A percentile compares a stretch with the other conserved stretches of the same genome.
Conservation (phyloP, 2,113 vertebrate species). For the Rynchops niger region DNA sequence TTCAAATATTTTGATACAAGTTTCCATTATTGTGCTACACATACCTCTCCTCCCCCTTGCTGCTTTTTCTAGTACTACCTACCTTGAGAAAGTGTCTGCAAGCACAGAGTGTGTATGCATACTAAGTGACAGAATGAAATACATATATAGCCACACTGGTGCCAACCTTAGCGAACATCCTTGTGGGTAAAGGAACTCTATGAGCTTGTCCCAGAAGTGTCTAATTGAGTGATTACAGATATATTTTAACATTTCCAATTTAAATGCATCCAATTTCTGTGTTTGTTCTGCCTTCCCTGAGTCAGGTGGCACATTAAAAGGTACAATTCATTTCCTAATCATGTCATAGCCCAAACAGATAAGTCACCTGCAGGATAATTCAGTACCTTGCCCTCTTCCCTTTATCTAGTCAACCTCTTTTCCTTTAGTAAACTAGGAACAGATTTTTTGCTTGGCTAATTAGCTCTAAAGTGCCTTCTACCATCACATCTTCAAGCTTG, state of each 20-base stretch:
- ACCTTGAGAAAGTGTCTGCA: not conserved
- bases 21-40: not conserved
- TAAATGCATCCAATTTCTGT: accelerated
- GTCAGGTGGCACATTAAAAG: not conserved
- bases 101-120: not conserved
- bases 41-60: not conserved
- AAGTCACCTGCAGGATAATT: not conserved
- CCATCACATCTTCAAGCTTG: not conserved
- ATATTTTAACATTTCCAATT: not conserved
- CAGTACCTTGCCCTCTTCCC: not conserved
- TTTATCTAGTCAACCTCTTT: not conserved
- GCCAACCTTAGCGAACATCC: not conserved
- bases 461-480: not conserved
- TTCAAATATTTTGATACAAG: not conserved
- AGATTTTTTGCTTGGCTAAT: not conserved
- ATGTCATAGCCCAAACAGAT: not conserved
- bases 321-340: not conserved
- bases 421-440: not conserved
- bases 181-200: not conserved
- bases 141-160: no score
- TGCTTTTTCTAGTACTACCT: not conserved
- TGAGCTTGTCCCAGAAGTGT: not conserved
- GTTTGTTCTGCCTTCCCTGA: not conserved
- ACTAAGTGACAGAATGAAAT: not conserved
- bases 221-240: not conserved